phyloP scores from a whole-genome alignment of 1,140 invertebrate species.

The Brachionus manjavacas region DNA sequence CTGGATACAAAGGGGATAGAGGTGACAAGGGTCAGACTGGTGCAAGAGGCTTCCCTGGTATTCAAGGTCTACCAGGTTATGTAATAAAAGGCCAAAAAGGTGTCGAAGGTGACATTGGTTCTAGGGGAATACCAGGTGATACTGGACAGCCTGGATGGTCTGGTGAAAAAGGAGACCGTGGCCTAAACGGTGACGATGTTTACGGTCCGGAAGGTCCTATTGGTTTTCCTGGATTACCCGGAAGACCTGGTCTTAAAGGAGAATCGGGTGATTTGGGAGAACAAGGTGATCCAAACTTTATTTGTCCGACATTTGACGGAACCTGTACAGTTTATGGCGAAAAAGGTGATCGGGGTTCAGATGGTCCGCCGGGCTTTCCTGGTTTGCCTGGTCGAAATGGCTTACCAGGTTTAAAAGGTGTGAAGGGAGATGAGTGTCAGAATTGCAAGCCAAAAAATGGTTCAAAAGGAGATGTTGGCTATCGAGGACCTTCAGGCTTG shows the following conservation, averaged over 20 bases:
- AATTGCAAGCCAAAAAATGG: conserved; percentile 22
- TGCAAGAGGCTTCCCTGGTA: conserved; percentile 25
- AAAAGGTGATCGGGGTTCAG: not conserved
- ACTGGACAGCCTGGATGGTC: not conserved
- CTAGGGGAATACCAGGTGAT: not conserved
- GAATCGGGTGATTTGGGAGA: not conserved
- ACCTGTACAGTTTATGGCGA: not conserved
- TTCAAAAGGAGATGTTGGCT: conserved; percentile 2
- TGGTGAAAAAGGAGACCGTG: not conserved
- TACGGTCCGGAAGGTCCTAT: conserved; percentile 16
- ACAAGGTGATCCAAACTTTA: conserved; percentile 28
- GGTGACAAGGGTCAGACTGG: conserved; percentile 23
- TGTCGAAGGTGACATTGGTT: not conserved
- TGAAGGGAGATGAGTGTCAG: conserved; percentile 22
- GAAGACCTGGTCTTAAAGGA: not conserved
- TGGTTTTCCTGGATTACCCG: conserved; percentile 7
- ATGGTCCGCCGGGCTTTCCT: not conserved
- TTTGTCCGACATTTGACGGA: not conserved
- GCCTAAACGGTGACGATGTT: not conserved
- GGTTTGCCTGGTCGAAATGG: not conserved
- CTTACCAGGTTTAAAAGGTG: not conserved
- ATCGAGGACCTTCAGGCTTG: not conserved
- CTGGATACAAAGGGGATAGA: not conserved
- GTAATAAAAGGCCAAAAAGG: conserved; percentile 11
- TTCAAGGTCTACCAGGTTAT: not conserved